Evolutionary conservation across 2,797 vertebrate genomes (phyloP), one percentile per base, ranked within the genome.

Genomic region (Spea hammondii): DNA sequence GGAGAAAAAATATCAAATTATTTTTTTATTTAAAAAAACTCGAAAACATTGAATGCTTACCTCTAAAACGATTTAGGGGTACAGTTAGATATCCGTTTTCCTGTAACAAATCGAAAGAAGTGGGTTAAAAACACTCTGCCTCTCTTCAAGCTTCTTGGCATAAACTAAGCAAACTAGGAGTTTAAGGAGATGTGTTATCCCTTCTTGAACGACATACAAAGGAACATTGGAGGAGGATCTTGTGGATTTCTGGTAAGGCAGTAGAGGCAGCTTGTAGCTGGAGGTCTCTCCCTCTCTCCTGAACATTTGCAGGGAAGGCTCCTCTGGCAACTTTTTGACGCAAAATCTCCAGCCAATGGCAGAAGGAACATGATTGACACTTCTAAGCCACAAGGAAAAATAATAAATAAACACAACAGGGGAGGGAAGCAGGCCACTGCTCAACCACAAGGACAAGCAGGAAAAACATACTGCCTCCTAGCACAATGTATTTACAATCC

Each of bases 291-390:
- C 91, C 92, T 94, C 94, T 94, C 94, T 92, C 92, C 88, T 94
- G 93, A 93, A 93, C 94, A 89, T 93, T 91, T 94, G 93, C 93
- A 90, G 94, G 92, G 92, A 94, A 96, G 96, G 91, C 85, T 89
- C 89, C 94, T 95, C 93, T 92, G 94, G 96, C 94, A 95, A 96
- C 95, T 95, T 96, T 96, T 96, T 96, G 95, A 97, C 95, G 94
- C 95, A 94, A 95, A 93, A 92, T 95, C 93, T 90, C 94, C 93
- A 97, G 92, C 96, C 97, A 98, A 98, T 98, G 92, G 95, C 94
- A 95, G 92, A 88, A 90, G 92, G 92, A 91, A 93, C 85, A 89
- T 92, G 92, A 94, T 93, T 94, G 94, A 95, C 95, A 95, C 93
- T 91, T 95, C 92, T 92, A 93, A 92, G 88, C 89, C 92, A 90